Percentiles rank a stretch among this genome's conserved stretches.
Evolutionary conservation across 2,888 invertebrate genomes (phyloP).

Genomic region (Mystacides longicornis): DNA sequence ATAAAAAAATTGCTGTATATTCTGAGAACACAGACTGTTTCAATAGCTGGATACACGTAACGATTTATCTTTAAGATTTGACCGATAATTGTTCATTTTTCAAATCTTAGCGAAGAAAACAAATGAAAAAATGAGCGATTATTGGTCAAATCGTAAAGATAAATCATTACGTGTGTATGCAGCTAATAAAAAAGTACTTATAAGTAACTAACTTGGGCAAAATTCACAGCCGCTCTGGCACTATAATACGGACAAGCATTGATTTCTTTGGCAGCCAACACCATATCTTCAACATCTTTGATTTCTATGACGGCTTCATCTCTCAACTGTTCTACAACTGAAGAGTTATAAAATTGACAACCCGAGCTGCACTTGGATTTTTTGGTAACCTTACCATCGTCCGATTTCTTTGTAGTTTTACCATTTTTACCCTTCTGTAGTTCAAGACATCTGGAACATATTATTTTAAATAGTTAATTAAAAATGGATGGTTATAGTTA

Average conservation of each 20-base stretch:
- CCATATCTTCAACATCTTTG: slow-evolving; percentile 83
- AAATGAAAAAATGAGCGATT: too few species aligned
- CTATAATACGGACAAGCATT: slow-evolving; percentile 94
- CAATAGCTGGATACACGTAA: too few species aligned
- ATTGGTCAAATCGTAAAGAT: too few species aligned
- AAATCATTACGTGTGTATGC: too few species aligned
- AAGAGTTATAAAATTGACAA: slow-evolving; percentile 63
- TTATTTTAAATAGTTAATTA: too few species aligned
- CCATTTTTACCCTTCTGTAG: slow-evolving; percentile 61
- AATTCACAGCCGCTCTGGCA: slow-evolving; percentile 68
- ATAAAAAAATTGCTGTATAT: too few species aligned
- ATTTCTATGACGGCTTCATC: slow-evolving; percentile 62
- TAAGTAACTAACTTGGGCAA: slow-evolving; percentile 76
- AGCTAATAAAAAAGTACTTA: too few species aligned
- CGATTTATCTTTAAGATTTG: too few species aligned
- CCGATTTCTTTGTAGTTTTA: slow-evolving; percentile 48
- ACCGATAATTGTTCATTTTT: too few species aligned
- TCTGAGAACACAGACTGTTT: too few species aligned
- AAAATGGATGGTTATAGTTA: too few species aligned
- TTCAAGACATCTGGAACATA: slow-evolving; percentile 64
- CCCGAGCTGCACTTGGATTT: slow-evolving; percentile 47
- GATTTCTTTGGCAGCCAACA: slow-evolving; percentile 55
- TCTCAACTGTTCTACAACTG: slow-evolving; percentile 54
- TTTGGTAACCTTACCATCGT: slow-evolving; percentile 56
- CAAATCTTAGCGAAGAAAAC: too few species aligned